A percentile compares a stretch with the other conserved stretches of the same genome.
Evolutionary conservation across 1,140 invertebrate species (phyloP).

Genomic region (Tigriopus japonicus): DNA sequence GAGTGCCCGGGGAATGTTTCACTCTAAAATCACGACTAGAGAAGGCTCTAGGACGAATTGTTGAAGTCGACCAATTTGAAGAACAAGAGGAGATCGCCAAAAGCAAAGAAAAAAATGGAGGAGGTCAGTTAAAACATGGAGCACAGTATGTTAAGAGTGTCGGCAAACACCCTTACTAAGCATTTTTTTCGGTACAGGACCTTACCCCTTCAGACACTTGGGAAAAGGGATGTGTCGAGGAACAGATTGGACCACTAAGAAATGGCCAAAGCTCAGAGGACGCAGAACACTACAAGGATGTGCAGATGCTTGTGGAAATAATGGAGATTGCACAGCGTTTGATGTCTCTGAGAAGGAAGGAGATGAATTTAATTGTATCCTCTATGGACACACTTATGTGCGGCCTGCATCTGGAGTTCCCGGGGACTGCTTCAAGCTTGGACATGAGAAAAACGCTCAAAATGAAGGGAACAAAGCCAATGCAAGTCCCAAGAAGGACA

Average conservation of each 20-base stretch:
- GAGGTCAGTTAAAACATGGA: too few species aligned
- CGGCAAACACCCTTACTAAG: too few species aligned
- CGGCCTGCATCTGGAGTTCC: conserved; percentile 1
- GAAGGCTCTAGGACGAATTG: too few species aligned
- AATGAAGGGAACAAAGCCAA: not conserved
- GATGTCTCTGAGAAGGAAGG: not conserved
- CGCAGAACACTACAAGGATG: not conserved
- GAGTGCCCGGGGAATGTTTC: conserved; percentile 4
- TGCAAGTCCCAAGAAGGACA: not conserved
- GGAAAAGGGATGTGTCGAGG: conserved; percentile 2
- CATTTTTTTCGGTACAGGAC: too few species aligned
- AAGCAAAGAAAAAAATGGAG: too few species aligned
- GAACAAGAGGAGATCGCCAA: too few species aligned
- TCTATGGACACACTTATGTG: conserved; percentile 12
- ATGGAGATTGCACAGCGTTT: conserved; percentile 11
- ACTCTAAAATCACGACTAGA: not conserved
- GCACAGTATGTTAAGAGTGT: too few species aligned
- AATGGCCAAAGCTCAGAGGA: conserved; percentile 9
- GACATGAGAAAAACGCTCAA: not conserved
- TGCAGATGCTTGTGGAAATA: not conserved
- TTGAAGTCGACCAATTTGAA: too few species aligned
- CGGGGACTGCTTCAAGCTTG: not conserved
- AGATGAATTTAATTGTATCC: conserved; percentile 5
- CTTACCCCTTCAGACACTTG: too few species aligned
- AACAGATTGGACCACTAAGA: not conserved